phyloP scores from a whole-genome alignment of 2,888 invertebrate species.

The Micropterix aruncella region DNA sequence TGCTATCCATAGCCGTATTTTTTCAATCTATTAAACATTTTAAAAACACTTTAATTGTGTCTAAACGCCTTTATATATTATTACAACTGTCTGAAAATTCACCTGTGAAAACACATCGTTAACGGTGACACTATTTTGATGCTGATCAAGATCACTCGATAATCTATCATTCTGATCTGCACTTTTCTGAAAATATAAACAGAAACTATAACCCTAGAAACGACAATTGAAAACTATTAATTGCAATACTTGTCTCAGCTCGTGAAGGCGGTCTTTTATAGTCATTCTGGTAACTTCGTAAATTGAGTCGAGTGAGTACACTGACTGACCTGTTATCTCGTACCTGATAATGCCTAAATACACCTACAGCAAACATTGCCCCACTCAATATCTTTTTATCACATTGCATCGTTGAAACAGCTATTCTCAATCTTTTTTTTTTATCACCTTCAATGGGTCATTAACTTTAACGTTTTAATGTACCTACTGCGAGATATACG shows the following conservation, averaged over 20 bases:
- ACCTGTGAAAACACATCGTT: not conserved
- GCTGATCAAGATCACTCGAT: not conserved
- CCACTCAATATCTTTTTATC: not conserved
- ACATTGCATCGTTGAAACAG: not conserved
- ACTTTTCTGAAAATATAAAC: not conserved
- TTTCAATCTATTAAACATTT: constrained; percentile 26
- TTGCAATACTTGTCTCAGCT: constrained; percentile 22
- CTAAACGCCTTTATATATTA: not conserved
- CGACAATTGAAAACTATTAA: not conserved
- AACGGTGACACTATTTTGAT: not conserved
- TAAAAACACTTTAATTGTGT: not conserved
- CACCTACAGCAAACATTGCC: not conserved
- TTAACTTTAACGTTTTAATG: no score
- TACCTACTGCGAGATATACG: no score
- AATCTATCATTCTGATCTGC: not conserved
- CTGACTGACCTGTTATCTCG: not conserved
- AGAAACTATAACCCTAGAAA: not conserved
- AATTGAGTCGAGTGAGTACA: not conserved
- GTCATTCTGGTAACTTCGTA: constrained; percentile 22
- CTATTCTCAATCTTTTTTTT: not conserved
- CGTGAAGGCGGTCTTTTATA: constrained; percentile 30
- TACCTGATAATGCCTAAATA: not conserved
- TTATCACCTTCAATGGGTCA: no score
- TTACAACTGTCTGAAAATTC: not conserved
- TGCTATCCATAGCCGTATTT: constrained; percentile 33